Evolutionary conservation across 2,113 vertebrate genomes (phyloP).

Genomic region (Glaucidium brasilianum): DNA sequence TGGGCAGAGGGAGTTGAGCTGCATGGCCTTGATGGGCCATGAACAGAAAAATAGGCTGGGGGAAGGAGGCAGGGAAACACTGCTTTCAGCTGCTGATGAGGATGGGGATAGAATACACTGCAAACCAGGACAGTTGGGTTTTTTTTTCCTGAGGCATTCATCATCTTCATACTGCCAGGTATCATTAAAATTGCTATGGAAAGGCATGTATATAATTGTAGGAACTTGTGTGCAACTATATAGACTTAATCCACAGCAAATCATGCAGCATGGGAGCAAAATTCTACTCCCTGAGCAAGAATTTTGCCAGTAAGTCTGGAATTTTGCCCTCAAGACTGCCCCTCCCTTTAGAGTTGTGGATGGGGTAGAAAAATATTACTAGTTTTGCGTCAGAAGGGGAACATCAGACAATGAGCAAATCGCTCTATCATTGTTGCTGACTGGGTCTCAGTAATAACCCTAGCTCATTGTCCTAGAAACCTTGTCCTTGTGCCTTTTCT

Average conservation of each 20-base stretch:
- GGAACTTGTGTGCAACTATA: neutral
- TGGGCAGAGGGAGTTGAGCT: no score
- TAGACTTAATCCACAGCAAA: neutral
- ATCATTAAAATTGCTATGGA: neutral
- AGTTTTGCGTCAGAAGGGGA: neutral
- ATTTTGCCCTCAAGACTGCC: neutral
- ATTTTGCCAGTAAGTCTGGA: neutral
- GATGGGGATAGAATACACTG: no score
- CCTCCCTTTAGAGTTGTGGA: neutral
- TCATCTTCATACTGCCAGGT: neutral
- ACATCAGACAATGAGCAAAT: neutral
- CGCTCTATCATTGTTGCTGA: neutral
- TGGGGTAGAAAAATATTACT: neutral
- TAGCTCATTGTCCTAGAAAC: neutral
- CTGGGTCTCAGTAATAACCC: neutral
- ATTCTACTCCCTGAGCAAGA: neutral
- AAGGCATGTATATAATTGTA: neutral
- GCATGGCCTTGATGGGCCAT: no score
- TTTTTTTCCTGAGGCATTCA: neutral
- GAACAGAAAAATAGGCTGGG: no score
- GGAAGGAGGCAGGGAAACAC: no score
- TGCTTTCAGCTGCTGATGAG: no score
- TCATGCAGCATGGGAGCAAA: neutral
- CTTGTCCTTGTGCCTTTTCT: neutral
- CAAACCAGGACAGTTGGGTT: no score